Evolutionary conservation across 2,797 vertebrate species (phyloP).

Genomic region (Cyprinodon diabolis): DNA sequence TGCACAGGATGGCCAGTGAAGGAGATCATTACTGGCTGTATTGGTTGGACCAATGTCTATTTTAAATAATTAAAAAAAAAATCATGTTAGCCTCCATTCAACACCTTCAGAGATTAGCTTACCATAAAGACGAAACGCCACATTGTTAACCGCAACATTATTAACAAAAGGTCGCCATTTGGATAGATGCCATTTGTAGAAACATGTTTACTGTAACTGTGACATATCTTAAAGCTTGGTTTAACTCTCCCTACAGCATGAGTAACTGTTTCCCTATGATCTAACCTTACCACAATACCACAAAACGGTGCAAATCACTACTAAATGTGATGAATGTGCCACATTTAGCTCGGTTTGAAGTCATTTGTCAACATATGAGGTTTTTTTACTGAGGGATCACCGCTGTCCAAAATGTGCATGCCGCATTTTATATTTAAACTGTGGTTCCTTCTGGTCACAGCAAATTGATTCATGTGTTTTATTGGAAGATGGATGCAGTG

Average conservation of each 20-base stretch:
- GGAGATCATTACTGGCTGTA: too few relatives aligned
- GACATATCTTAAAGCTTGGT: conserved; percentile 36
- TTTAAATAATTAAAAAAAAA: too few relatives aligned
- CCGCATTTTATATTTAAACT: conserved; percentile 11
- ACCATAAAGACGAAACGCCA: too few relatives aligned
- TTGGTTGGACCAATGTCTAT: too few relatives aligned
- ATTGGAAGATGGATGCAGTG: conserved; percentile 23
- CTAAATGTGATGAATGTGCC: conserved; percentile 27
- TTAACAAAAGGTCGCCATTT: too few relatives aligned
- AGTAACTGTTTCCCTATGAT: conserved; percentile 60
- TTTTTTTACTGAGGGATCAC: conserved; percentile 11
- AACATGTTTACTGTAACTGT: conserved; percentile 19
- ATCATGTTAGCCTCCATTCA: too few relatives aligned
- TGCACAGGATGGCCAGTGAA: too few relatives aligned
- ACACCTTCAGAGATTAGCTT: too few relatives aligned
- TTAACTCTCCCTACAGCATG: conserved; percentile 28
- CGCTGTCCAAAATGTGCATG: conserved; percentile 23
- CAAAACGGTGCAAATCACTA: conserved; percentile 33
- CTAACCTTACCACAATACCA: conserved; percentile 36
- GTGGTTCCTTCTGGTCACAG: conserved; percentile 13
- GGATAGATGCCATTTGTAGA: conserved; percentile 12
- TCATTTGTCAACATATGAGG: conserved; percentile 27
- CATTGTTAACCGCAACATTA: too few relatives aligned
- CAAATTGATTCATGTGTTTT: conserved; percentile 54
- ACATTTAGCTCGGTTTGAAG: conserved; percentile 29